Evolutionary conservation across 1,140 invertebrate species (phyloP), one percentile per base, ranked within the genome.

Genomic region (Procambarus virginalis): DNA sequence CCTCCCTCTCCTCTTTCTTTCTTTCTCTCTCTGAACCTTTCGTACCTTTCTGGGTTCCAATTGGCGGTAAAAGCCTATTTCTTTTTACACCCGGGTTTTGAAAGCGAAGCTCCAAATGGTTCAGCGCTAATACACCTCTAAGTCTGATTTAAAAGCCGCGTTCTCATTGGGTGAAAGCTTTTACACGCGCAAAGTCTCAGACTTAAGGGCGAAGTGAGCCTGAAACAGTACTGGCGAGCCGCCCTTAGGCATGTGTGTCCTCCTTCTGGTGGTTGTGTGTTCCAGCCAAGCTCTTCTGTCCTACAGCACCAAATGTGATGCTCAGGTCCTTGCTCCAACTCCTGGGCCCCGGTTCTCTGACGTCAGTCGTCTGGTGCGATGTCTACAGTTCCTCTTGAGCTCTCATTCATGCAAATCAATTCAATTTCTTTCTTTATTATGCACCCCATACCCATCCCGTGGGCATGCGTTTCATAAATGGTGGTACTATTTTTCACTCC

Each of bases 111-210:
- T 82, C 80, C 60, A 64, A 82, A 12, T 64, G 80, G 58, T 48
- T 64, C 55, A 46, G n/a, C 51, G 20, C 80, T 82, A 82, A 82
- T 82, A 82, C 45, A 82, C 20, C 80, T 82, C 80, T 81, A 14
- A 55, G 49, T 55, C 49, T 22, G 80, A 45, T 82, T 78, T 49
- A 55, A 78, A 48, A 78, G 76, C 14, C 9, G 46, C 20, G 46
- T 82, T 82, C 55, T 55, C 51, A 82, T 82, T 82, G 80, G 80
- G 14, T 68, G 14, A 12, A 12, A 60, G 8, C 80, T 82, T 82
- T 68, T 82, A 45, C 58, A 78, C 76, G 12, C 46, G 3, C 14
- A 9, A 78, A 34, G 76, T 73, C 6, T 6, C 5, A 73, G 22
- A 6, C 22, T 34, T 73, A 55, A 55, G 45, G 49, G 20, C 14